These are phyloP conservation scores for Margarornis squamiger DNA, from an alignment of 2,797 vertebrate genomes.

Conservation along the genomic window DNA sequence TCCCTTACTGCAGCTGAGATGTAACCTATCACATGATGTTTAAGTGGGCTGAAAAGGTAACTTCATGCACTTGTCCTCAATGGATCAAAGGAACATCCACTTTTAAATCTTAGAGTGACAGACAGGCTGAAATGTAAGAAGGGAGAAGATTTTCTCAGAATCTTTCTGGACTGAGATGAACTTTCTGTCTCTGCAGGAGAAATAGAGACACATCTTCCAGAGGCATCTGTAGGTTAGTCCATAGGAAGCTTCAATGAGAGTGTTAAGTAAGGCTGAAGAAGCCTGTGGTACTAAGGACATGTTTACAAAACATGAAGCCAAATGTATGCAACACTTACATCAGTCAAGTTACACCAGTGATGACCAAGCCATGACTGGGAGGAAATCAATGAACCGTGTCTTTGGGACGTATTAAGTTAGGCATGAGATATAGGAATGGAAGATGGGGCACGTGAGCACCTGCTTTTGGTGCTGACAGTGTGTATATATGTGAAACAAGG, in stretches of 20 bases:
- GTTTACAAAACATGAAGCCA: background rate
- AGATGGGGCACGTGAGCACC: background rate
- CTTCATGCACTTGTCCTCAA: background rate
- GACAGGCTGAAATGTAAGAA: background rate
- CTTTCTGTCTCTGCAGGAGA: background rate
- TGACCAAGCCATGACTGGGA: background rate
- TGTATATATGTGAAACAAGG: background rate
- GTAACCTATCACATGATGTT: background rate
- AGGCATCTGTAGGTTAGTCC: background rate
- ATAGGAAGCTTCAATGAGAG: background rate
- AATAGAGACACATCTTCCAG: background rate
- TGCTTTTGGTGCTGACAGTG: background rate
- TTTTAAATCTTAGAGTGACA: conserved; percentile 2
- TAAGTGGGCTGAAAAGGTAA: background rate
- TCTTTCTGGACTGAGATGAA: background rate
- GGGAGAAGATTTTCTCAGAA: conserved; percentile 39
- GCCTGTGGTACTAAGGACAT: background rate
- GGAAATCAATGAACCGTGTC: background rate
- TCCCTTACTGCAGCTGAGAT: background rate
- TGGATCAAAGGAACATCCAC: background rate
- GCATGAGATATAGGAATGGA: background rate
- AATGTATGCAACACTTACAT: background rate
- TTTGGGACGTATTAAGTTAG: background rate
- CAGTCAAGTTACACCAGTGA: background rate
- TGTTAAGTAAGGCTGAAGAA: background rate